These are phyloP conservation scores for Recurvirostra avosetta DNA, from an alignment of 2,113 vertebrate species.

Conservation along the genomic window DNA sequence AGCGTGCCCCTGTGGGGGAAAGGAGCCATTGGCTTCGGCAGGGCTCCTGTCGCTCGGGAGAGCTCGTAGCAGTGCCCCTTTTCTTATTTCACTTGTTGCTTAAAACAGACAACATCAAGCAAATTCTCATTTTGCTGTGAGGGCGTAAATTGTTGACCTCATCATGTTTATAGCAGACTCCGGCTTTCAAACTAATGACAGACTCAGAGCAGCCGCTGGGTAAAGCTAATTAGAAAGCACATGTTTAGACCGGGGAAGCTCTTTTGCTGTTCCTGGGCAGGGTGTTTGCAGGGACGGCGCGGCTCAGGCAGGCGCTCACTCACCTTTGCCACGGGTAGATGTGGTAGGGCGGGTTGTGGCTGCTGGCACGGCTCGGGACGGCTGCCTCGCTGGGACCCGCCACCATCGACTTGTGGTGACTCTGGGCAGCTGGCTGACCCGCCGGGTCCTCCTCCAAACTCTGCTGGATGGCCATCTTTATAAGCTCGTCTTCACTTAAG, in stretches of 20 bases:
- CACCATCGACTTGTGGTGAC: constrained; percentile 34
- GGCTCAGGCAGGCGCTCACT: not conserved
- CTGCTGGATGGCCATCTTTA: constrained; percentile 90
- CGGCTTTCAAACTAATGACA: not conserved
- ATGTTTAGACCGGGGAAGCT: not conserved
- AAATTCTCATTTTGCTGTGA: not conserved
- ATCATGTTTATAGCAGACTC: not conserved
- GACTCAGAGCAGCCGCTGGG: not conserved
- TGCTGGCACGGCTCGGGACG: not conserved
- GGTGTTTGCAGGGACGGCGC: not conserved
- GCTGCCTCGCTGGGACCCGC: not conserved
- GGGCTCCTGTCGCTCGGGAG: not conserved
- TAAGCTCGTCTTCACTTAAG: constrained; percentile 87
- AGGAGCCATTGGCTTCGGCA: not conserved
- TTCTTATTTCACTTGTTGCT: not conserved
- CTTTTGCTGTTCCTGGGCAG: not conserved
- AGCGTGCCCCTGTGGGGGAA: accelerated
- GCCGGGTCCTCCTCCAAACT: constrained; percentile 77
- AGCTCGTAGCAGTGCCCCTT: not conserved
- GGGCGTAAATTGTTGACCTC: not conserved
- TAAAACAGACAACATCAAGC: not conserved
- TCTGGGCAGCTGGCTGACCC: constrained; percentile 14
- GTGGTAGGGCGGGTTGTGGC: constrained; percentile 54
- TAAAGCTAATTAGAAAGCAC: not conserved
- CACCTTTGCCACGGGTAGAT: constrained; percentile 76